Base-by-base conservation (phyloP, 2,113 vertebrate species). In the Callipepla californica region DNA sequence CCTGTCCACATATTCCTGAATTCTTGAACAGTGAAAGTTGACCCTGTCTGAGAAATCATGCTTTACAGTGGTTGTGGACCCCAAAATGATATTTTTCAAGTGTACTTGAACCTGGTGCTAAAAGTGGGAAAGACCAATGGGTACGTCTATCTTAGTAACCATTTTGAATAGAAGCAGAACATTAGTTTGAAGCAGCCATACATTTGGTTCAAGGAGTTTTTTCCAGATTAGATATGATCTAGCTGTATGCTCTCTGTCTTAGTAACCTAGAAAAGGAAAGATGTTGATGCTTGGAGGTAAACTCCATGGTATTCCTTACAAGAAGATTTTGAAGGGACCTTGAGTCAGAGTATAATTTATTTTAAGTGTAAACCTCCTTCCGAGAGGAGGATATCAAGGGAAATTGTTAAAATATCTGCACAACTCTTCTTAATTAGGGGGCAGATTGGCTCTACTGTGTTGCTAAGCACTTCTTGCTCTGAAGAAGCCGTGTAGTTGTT, bases 401-500 rank as follows among this genome's bases (percentile, higher is more conserved):
- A 84, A 53, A 50, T 23, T 50, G 23, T 74, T 44, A 32, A 78
- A 20, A 32, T 13, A 4, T 17, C 48, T 53, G 19, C 81, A 50
- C 58, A 28, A 4, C 6, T 2, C 1, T 62, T 57, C 20, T 45
- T 25, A 73, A 38, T 14, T 11, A 30, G 76, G 8, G 22, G 22
- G 55, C 19, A 81, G 61, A 5, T 28, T 73, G 65, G 28, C 13
- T 66, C 15, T 36, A 68, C 28, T 3, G 2, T 16, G 23, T 18
- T 47, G 13, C 36, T 75, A 34, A 78, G 7, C 26, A 28, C 13
- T 77, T 23, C 40, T 59, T 80, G 26, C 22, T 14, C 17, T 21
- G 40, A 34, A 57, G 40, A 65, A 51, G 4, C 47, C 61, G 23
- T 0, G 0, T 51, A 13, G 11, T 11, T 44, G 5, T 57, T 65